These are phyloP conservation scores for Eutrigla gurnardus DNA, from an alignment of 2,797 vertebrate species.

Conservation along the genomic window DNA sequence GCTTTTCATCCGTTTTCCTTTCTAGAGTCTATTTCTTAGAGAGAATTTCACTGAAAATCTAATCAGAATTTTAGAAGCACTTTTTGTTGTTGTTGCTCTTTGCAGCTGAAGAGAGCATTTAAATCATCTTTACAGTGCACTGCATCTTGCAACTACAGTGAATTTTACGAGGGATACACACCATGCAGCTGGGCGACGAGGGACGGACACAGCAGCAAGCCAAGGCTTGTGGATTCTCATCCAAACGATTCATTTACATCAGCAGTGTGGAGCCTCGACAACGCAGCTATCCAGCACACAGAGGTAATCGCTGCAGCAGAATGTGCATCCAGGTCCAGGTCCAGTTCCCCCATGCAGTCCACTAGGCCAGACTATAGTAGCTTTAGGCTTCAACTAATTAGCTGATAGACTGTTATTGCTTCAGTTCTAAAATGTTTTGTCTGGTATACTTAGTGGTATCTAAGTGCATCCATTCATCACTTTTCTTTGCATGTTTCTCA, in stretches of 20 bases:
- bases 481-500: constrained; percentile 33
- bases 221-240: constrained; percentile 12
- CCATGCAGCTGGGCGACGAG: constrained; percentile 20
- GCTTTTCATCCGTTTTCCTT: not conserved
- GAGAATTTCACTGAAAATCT: constrained; percentile 16
- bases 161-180: constrained; percentile 41
- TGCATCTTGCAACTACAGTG: constrained; percentile 32
- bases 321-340: constrained; percentile 1
- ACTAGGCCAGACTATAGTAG: not conserved
- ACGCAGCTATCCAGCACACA: constrained; percentile 2
- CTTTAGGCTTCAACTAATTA: constrained; percentile 10
- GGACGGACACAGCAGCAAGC: constrained; percentile 19
- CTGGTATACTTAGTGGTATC: constrained; percentile 28
- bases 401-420: constrained; percentile 5
- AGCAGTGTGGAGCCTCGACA: constrained; percentile 3
- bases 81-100: constrained; percentile 17
- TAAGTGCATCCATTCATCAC: constrained; percentile 25
- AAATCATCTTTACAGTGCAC: constrained; percentile 51
- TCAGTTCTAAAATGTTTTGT: constrained; percentile 19
- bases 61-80: constrained; percentile 34
- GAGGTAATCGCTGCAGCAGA: constrained; percentile 1
- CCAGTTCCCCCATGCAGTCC: not conserved
- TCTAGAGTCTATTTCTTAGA: not conserved
- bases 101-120: constrained; percentile 41
- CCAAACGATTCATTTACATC: constrained; percentile 26